These are phyloP conservation scores for Drosophila gunungcola DNA, from an alignment of 1,140 invertebrate genomes.

Conservation along the genomic window DNA sequence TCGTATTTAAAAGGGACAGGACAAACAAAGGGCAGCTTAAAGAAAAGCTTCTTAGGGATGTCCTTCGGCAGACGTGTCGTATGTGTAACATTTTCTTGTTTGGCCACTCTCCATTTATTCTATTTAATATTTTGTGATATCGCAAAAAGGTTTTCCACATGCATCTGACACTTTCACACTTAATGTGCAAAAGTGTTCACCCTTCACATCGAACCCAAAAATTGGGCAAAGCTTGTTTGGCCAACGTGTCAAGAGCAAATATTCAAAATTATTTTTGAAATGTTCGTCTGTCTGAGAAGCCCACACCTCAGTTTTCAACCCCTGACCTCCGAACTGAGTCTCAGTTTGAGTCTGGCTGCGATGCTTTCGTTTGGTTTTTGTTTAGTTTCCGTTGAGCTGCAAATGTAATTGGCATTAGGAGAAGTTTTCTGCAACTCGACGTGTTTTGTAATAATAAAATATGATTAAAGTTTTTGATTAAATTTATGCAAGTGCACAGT, in stretches of 20 bases:
- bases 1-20: slow-evolving; percentile 7
- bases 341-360: slow-evolving; percentile 12
- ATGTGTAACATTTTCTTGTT: slow-evolving; percentile 63
- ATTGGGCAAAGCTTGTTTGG: slow-evolving; percentile 48
- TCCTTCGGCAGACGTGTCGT: slow-evolving; percentile 59
- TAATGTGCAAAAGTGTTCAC: slow-evolving; percentile 59
- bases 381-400: slow-evolving; percentile 77
- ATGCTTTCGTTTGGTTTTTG: slow-evolving; percentile 51
- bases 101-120: slow-evolving; percentile 24
- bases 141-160: slow-evolving; percentile 64
- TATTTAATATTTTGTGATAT: slow-evolving; percentile 59
- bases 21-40: slow-evolving; percentile 54
- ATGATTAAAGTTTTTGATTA: slow-evolving; percentile 84
- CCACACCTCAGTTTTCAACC: slow-evolving; percentile 26
- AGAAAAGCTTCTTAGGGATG: slow-evolving; percentile 49
- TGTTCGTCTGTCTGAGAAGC: slow-evolving; percentile 57
- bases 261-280: slow-evolving; percentile 83
- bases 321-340: not conserved
- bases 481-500: slow-evolving; percentile 77
- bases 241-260: slow-evolving; percentile 82
- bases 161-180: slow-evolving; percentile 81
- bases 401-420: slow-evolving; percentile 82
- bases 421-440: slow-evolving; percentile 64
- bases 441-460: slow-evolving; percentile 84
- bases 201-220: not conserved